These are phyloP conservation scores for Ophion costatus DNA, from an alignment of 2,888 invertebrate genomes.

Conservation along the genomic window DNA sequence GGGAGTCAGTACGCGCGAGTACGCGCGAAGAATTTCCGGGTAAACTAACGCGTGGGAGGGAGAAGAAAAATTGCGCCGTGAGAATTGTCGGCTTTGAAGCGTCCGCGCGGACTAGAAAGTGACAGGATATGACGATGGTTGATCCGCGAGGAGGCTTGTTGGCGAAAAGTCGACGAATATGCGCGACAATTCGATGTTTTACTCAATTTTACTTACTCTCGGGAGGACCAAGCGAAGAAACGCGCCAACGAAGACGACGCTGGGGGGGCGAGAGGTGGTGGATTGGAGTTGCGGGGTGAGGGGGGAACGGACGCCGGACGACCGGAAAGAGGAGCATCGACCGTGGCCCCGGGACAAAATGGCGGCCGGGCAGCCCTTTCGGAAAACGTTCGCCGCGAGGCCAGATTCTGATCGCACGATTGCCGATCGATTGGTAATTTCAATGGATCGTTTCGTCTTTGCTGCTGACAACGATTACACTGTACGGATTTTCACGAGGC, in stretches of 20 bases:
- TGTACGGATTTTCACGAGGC: background rate
- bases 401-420: background rate
- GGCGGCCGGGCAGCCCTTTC: constrained; percentile 17
- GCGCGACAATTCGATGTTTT: constrained; percentile 26
- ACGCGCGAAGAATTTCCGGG: constrained; percentile 26
- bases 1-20: constrained; percentile 23
- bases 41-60: background rate
- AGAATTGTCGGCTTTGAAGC: background rate
- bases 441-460: background rate
- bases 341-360: constrained; percentile 68
- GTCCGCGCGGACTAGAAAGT: background rate
- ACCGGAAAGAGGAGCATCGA: constrained; percentile 80
- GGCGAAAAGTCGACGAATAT: background rate
- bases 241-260: constrained; percentile 73
- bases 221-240: constrained; percentile 60
- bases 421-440: background rate
- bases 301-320: constrained; percentile 81
- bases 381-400: constrained; percentile 41
- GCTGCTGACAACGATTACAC: too few relatives aligned
- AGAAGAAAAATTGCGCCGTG: background rate
- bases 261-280: constrained; percentile 76
- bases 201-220: constrained; percentile 72
- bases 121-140: background rate
- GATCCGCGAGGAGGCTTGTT: background rate
- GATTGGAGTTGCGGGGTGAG: constrained; percentile 65